phyloP scores from a whole-genome alignment of 2,797 vertebrate species.

The Glyptemys insculpta region DNA sequence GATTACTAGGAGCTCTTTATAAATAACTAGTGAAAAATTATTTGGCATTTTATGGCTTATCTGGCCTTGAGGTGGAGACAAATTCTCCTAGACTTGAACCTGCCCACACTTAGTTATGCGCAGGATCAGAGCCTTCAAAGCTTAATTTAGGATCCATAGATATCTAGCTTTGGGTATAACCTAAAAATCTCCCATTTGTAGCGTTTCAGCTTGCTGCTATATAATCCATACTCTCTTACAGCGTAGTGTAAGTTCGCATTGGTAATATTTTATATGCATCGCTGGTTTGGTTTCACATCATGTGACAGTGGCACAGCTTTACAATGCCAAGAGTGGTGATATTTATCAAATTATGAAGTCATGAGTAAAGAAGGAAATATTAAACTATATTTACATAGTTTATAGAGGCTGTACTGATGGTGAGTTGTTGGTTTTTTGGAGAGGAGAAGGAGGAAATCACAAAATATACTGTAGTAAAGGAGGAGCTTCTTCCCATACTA shows the following conservation, averaged over 20 bases:
- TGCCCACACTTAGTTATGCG: background rate
- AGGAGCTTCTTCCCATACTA: background rate
- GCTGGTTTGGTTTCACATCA: background rate
- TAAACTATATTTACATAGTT: background rate
- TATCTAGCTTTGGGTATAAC: background rate
- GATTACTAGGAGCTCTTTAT: background rate
- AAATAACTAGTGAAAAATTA: background rate
- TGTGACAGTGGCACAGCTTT: background rate
- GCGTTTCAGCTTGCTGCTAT: background rate
- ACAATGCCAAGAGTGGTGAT: background rate
- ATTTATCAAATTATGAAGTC: background rate
- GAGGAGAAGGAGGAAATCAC: background rate
- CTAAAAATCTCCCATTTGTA: background rate
- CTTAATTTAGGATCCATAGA: background rate
- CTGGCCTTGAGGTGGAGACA: background rate
- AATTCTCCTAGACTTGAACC: background rate
- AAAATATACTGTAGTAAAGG: background rate
- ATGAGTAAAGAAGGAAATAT: background rate
- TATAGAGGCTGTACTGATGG: background rate
- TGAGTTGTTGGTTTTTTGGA: accelerated
- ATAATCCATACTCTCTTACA: background rate
- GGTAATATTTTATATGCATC: background rate
- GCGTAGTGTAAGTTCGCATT: background rate
- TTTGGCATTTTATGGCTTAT: background rate
- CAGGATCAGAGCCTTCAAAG: background rate